phyloP scores from a whole-genome alignment of 2,113 vertebrate species.

The Tamias sibiricus region DNA sequence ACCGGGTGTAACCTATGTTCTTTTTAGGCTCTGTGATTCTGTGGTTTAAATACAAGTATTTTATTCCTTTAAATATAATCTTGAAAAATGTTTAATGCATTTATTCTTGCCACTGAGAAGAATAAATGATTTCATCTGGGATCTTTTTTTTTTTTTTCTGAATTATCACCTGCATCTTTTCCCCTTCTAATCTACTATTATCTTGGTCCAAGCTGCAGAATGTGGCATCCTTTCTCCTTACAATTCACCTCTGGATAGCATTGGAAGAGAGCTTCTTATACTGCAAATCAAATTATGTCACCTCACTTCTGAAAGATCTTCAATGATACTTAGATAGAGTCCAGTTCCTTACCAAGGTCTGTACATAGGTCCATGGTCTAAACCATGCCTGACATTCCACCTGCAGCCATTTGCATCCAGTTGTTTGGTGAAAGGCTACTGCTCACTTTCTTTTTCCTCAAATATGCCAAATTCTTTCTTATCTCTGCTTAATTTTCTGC shows the following conservation, averaged over 20 bases:
- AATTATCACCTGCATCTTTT: not conserved
- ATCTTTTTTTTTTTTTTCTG: not conserved
- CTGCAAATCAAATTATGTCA: not conserved
- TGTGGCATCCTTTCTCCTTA: not conserved
- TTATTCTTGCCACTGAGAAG: not conserved
- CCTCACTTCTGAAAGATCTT: not conserved
- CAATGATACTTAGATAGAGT: not conserved
- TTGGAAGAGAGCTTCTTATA: not conserved
- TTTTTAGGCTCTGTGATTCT: not conserved
- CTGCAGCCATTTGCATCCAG: not conserved
- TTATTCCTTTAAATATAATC: not conserved
- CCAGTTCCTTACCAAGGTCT: not conserved
- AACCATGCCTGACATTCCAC: not conserved
- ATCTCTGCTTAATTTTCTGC: not conserved
- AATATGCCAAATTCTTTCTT: not conserved
- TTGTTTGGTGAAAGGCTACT: not conserved
- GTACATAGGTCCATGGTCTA: not conserved
- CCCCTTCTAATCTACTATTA: not conserved
- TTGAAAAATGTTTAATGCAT: not conserved
- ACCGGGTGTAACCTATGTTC: not conserved
- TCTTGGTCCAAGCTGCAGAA: not conserved
- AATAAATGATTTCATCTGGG: not conserved
- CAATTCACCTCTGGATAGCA: not conserved
- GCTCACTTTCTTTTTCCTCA: not conserved
- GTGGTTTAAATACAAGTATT: not conserved